Evolutionary conservation across 2,113 vertebrate genomes (phyloP).

Genomic region (Corythornis cristatus): DNA sequence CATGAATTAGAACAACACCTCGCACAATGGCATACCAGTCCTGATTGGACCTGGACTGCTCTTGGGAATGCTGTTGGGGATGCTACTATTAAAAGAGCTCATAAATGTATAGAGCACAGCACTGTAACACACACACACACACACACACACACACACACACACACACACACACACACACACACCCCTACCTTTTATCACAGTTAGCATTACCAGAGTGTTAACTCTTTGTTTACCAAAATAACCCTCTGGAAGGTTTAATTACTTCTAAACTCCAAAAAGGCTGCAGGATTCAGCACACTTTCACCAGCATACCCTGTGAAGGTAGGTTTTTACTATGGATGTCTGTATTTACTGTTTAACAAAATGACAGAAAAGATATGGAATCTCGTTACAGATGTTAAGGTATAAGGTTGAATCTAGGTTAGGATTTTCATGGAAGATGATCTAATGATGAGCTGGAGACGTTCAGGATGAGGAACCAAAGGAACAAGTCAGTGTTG

Average conservation of each 20-base stretch:
- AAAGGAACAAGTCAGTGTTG: background rate
- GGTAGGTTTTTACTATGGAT: background rate
- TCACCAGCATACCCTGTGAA: background rate
- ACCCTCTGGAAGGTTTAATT: background rate
- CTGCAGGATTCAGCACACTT: background rate
- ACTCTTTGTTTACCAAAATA: conserved; percentile 2
- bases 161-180: background rate
- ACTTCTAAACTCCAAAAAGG: background rate
- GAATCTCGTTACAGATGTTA: background rate
- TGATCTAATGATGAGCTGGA: background rate
- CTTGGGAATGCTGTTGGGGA: conserved; percentile 49
- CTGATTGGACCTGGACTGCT: conserved; percentile 55
- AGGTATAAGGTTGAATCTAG: background rate
- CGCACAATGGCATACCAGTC: conserved; percentile 43
- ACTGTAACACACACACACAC: background rate
- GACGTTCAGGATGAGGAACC: background rate
- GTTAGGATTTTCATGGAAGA: background rate
- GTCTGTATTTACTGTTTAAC: background rate
- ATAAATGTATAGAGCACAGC: conserved; percentile 11
- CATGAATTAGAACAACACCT: conserved; percentile 64
- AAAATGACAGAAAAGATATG: background rate
- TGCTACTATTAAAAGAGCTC: conserved; percentile 49
- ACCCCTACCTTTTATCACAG: background rate
- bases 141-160: background rate
- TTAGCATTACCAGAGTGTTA: background rate